Evolutionary conservation across 2,888 invertebrate species (phyloP).

Genomic region (Muschampia plurimacula): DNA sequence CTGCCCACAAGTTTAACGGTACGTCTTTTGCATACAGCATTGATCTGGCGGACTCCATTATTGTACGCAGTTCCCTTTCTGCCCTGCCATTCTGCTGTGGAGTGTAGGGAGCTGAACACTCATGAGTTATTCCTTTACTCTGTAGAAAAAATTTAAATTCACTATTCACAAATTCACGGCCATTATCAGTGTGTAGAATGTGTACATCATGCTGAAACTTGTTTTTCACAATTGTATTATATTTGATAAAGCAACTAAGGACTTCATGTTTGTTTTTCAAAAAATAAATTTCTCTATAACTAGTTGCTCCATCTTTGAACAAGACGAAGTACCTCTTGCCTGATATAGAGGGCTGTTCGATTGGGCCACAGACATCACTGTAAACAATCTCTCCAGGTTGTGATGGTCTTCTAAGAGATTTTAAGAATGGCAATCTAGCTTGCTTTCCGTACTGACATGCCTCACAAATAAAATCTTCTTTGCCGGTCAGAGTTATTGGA

Average conservation of each 20-base stretch:
- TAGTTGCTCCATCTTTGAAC: conserved; percentile 49
- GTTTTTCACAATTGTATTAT: conserved; percentile 47
- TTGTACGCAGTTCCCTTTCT: conserved; percentile 54
- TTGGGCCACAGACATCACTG: conserved; percentile 50
- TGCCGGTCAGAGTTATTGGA: no score
- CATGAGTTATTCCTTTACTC: conserved; percentile 49
- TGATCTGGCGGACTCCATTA: conserved; percentile 51
- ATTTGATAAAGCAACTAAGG: conserved; percentile 46
- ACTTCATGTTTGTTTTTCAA: conserved; percentile 50
- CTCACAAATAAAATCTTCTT: conserved; percentile 42
- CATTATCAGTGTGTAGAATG: conserved; percentile 50
- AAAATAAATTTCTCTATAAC: conserved; percentile 49
- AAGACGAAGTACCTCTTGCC: conserved; percentile 49
- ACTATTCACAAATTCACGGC: conserved; percentile 46
- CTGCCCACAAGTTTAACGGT: conserved; percentile 48
- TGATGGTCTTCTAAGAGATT: conserved; percentile 41
- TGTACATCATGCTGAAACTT: conserved; percentile 44
- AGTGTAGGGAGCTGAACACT: conserved; percentile 51
- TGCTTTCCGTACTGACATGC: conserved; percentile 50
- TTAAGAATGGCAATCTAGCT: conserved; percentile 42
- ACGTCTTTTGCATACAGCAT: conserved; percentile 50
- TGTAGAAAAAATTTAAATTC: conserved; percentile 45
- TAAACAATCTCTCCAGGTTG: conserved; percentile 47
- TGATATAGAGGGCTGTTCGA: conserved; percentile 43
- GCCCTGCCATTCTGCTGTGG: conserved; percentile 54